phyloP scores from a whole-genome alignment of 2,113 vertebrate species.

The Lepisosteus oculatus region DNA sequence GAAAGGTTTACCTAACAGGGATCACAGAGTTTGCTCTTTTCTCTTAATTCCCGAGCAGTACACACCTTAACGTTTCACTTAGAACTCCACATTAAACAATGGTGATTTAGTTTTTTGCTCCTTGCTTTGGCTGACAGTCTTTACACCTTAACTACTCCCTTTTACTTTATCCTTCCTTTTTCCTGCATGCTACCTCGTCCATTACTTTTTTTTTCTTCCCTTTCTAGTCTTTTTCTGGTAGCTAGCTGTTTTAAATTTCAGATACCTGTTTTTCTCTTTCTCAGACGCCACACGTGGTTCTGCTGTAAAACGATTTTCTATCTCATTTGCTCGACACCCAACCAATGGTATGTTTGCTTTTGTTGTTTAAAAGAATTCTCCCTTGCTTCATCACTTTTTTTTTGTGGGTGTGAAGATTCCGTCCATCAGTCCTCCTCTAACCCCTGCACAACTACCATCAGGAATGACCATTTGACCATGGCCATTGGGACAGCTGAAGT shows the following conservation, averaged over 20 bases:
- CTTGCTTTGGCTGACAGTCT: conserved; percentile 27
- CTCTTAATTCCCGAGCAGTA: background rate
- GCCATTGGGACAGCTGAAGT: conserved; percentile 2
- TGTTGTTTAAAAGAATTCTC: conserved; percentile 76
- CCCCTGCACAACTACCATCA: conserved; percentile 5
- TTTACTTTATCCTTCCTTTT: conserved; percentile 57
- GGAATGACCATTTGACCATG: conserved; percentile 14
- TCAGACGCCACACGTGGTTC: conserved; percentile 89
- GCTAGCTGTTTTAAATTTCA: conserved; percentile 85
- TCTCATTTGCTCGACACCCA: conserved; percentile 96
- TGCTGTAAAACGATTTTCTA: conserved; percentile 96
- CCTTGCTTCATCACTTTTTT: conserved; percentile 66
- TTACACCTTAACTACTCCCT: conserved; percentile 26
- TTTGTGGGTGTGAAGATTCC: conserved; percentile 61
- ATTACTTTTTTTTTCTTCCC: conserved; percentile 45
- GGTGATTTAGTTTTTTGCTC: conserved; percentile 4
- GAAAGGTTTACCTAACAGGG: background rate
- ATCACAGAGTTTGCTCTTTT: background rate
- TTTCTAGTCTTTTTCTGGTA: conserved; percentile 65
- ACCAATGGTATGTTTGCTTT: conserved; percentile 95
- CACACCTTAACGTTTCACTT: background rate
- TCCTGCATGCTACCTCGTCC: conserved; percentile 45
- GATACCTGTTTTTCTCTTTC: conserved; percentile 95
- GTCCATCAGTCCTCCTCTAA: conserved; percentile 38
- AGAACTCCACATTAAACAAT: background rate